Base-by-base conservation (phyloP, 2,797 vertebrate genomes). In the Pagetopsis macropterus region DNA sequence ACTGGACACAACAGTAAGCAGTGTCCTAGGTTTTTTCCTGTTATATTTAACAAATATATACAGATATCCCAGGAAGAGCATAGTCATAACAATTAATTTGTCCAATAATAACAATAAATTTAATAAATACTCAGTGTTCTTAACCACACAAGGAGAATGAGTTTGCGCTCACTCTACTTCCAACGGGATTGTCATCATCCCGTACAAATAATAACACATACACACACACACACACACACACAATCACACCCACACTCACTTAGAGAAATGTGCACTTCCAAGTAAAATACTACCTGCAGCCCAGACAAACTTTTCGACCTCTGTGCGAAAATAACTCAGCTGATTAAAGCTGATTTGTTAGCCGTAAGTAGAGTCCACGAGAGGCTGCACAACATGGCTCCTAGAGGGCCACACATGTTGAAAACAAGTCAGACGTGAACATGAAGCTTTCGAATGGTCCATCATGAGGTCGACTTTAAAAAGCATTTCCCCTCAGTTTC, bases 41-140 rank as follows among this genome's bases (percentile, higher is more conserved):
- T 88, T 84, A 81, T 90, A 87, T 90, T 37, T 91, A 92, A 94
- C 91, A 93, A 93, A 93, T 92, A 93, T 93, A 86, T 93, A 93
- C 92, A 93, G 75, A 92, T 85, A 89, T 87, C 82, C 87, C 82
- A 87, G 87, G 87, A 87, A 88, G 83, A 90, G 84, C 65, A 56
- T 78, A 31, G 70, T 76, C 72, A 77, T 88, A 57, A 91, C 86
- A 88, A 91, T 87, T 50, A 83, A 87, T 87, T 64, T 84, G 87
- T 90, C 83, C 83, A 87, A 82, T 92, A 91, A 90, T 94, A 93
- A 94, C 90, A 94, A 93, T 93, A 89, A 89, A 91, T 93, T 90
- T 88, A 95, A 95, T 95, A 95, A 95, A 95, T 95, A 95, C 90
- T 93, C 92, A 91, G 90, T 89, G 90, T 94, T 93, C 84, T 86